phyloP scores from a whole-genome alignment of 37 sponge, comb jelly and placozoan genomes.

The Spongilla lacustris region DNA sequence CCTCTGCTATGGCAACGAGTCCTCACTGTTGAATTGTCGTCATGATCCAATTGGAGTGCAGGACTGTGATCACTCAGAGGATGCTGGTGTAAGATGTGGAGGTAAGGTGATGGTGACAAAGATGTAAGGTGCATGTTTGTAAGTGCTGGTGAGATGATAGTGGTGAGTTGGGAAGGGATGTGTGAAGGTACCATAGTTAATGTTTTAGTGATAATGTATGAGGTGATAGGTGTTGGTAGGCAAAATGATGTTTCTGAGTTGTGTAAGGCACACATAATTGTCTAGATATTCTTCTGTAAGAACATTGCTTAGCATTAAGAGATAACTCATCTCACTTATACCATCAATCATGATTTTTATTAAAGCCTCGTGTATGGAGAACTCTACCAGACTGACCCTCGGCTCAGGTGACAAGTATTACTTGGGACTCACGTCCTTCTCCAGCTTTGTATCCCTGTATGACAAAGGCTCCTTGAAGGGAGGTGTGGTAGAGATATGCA shows the following conservation, averaged over 20 bases:
- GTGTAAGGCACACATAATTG: no score
- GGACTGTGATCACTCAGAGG: slow-evolving; percentile 27
- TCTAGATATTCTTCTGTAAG: no score
- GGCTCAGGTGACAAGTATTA: neutral
- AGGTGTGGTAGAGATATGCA: slow-evolving; percentile 54
- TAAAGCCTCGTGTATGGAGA: neutral
- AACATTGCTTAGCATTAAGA: no score
- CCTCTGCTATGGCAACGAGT: slow-evolving; percentile 45
- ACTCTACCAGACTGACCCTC: neutral
- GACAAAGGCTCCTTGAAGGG: slow-evolving; percentile 23
- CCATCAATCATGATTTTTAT: no score
- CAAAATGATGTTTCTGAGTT: no score
- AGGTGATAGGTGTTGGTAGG: no score
- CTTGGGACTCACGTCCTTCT: neutral
- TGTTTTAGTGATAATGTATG: no score
- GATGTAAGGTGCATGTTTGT: neutral
- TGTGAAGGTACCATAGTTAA: no score
- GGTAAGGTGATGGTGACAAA: neutral
- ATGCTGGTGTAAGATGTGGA: slow-evolving; percentile 51
- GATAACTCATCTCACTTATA: no score
- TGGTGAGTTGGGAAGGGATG: no score
- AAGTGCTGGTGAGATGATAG: no score
- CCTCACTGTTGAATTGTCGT: slow-evolving; percentile 31
- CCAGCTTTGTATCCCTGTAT: neutral
- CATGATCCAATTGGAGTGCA: slow-evolving; percentile 15